phyloP scores from a whole-genome alignment of 2,797 vertebrate species.

The Mycteria americana region DNA sequence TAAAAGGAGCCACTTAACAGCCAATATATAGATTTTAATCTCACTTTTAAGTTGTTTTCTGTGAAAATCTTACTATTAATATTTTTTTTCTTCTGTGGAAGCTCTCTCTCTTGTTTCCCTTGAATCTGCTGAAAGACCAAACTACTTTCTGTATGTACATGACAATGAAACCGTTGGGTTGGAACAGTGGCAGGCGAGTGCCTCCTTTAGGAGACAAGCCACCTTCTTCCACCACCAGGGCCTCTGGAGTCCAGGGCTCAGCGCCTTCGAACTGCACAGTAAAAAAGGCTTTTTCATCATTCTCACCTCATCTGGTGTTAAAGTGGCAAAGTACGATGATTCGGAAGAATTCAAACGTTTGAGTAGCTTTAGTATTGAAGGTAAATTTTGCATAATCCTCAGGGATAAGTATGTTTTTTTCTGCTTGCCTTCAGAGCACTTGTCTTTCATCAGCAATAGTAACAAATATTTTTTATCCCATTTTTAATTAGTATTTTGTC shows the following conservation, averaged over 20 bases:
- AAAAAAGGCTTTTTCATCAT: slow-evolving; percentile 90
- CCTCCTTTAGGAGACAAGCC: slow-evolving; percentile 81
- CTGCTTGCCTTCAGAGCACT: neutral
- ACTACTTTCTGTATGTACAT: slow-evolving; percentile 88
- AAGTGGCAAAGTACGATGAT: slow-evolving; percentile 85
- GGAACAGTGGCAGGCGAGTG: slow-evolving; percentile 85
- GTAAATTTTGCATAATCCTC: slow-evolving; percentile 70
- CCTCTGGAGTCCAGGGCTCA: slow-evolving; percentile 89
- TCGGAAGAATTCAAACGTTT: slow-evolving; percentile 88
- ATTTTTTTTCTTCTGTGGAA: slow-evolving; percentile 52
- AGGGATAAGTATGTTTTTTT: neutral
- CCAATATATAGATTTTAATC: neutral
- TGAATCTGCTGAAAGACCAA: slow-evolving; percentile 95
- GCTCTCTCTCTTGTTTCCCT: slow-evolving; percentile 88
- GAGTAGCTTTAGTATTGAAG: slow-evolving; percentile 92
- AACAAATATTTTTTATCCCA: neutral
- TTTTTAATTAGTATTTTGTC: neutral
- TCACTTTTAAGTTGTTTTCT: neutral
- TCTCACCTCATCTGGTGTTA: slow-evolving; percentile 78
- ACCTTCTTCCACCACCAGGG: slow-evolving; percentile 94
- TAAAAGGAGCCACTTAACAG: neutral
- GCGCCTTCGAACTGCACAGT: slow-evolving; percentile 88
- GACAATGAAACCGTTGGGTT: slow-evolving; percentile 79
- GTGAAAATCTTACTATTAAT: neutral
- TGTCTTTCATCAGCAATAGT: neutral